These are phyloP conservation scores for Calliopum simillimum DNA, from an alignment of 2,888 invertebrate genomes.

Conservation along the genomic window DNA sequence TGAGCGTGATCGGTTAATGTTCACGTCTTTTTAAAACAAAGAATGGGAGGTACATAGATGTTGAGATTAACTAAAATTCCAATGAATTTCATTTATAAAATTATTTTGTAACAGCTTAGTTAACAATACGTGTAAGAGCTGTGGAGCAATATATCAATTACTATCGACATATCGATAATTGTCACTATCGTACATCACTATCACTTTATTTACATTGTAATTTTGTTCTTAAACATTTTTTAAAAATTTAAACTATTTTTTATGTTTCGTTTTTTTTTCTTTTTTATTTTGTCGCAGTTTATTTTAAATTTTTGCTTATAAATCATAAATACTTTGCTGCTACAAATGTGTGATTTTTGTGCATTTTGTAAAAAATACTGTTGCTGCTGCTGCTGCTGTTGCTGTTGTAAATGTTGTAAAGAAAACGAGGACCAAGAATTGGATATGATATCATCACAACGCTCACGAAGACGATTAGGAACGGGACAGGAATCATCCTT, in stretches of 20 bases:
- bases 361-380: background rate
- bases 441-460: background rate
- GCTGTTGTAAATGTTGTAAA: background rate
- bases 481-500: too few relatives aligned
- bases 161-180: too few relatives aligned
- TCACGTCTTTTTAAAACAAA: too few relatives aligned
- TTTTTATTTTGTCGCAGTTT: slow-evolving; percentile 55
- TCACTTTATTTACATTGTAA: background rate
- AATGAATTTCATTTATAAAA: too few relatives aligned
- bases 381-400: background rate
- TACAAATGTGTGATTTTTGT: slow-evolving; percentile 58
- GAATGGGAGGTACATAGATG: too few relatives aligned
- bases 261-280: background rate
- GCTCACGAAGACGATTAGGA: too few relatives aligned
- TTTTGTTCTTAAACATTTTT: slow-evolving; percentile 2
- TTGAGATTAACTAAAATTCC: too few relatives aligned
- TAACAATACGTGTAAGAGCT: too few relatives aligned
- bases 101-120: too few relatives aligned
- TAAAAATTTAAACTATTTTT: slow-evolving; percentile 4
- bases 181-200: too few relatives aligned
- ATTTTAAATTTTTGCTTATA: slow-evolving; percentile 60
- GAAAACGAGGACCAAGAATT: background rate
- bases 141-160: too few relatives aligned
- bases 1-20: too few relatives aligned
- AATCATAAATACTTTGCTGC: slow-evolving; percentile 60